A percentile compares a stretch with the other conserved stretches of the same genome.
These are phyloP conservation scores for Pocillopora verrucosa DNA, from an alignment of 64 coral and sea anemone species.

Conservation along the genomic window DNA sequence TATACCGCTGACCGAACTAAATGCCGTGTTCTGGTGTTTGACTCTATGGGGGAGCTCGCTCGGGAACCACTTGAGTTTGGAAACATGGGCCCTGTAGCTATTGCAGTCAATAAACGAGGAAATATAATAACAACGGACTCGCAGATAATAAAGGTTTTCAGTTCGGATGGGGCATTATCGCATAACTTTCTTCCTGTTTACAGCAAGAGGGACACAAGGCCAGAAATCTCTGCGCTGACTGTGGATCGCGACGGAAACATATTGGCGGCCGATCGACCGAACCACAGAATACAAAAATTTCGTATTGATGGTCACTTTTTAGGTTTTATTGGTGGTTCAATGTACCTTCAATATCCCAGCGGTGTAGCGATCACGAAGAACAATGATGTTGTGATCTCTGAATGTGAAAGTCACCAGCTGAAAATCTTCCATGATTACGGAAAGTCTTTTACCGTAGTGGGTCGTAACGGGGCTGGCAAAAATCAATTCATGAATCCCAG, in stretches of 20 bases:
- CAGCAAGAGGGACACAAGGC: constrained; percentile 69
- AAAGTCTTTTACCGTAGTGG: constrained; percentile 55
- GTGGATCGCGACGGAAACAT: constrained; percentile 74
- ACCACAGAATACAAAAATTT: constrained; percentile 89
- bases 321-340: constrained; percentile 80
- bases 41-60: constrained; percentile 32
- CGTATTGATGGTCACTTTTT: constrained; percentile 83
- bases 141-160: constrained; percentile 88
- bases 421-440: constrained; percentile 68
- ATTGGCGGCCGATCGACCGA: constrained; percentile 62
- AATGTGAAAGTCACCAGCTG: constrained; percentile 64
- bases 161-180: constrained; percentile 72
- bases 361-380: constrained; percentile 73
- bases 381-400: constrained; percentile 77
- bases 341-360: constrained; percentile 69
- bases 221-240: constrained; percentile 73
- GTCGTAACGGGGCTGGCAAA: constrained; percentile 67
- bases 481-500: constrained; percentile 64
- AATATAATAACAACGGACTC: constrained; percentile 77
- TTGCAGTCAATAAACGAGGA: constrained; percentile 67
- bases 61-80: constrained; percentile 64
- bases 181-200: constrained; percentile 88
- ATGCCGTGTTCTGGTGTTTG: constrained; percentile 63
- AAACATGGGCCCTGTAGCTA: constrained; percentile 54
- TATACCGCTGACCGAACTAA: constrained; percentile 72